Percentiles rank a stretch among this genome's conserved stretches.
Evolutionary conservation across 2,113 vertebrate genomes (phyloP).

Genomic region (Hippocampus mohnikei): DNA sequence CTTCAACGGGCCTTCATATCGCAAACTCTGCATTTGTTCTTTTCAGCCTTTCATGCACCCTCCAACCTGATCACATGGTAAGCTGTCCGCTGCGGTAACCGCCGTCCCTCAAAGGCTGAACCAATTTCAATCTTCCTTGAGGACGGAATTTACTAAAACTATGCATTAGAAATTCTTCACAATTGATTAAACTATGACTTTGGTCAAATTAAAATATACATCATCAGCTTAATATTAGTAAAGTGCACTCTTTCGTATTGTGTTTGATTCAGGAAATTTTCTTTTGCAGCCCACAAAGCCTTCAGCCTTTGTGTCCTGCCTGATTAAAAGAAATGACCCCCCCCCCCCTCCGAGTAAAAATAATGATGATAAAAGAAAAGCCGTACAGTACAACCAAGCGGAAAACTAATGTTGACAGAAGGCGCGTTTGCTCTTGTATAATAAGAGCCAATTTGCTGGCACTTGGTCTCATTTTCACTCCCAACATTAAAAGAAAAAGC

Average conservation of each 20-base stretch:
- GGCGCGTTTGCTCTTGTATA: slow-evolving; percentile 10
- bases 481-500: slow-evolving; percentile 9
- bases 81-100: no score
- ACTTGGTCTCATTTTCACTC: background rate
- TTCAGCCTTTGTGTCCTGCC: background rate
- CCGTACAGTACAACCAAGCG: slow-evolving; percentile 4
- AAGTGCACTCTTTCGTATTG: slow-evolving; percentile 32
- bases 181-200: background rate
- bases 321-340: background rate
- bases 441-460: background rate
- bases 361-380: background rate
- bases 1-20: background rate
- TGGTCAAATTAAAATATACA: background rate
- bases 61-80: no score
- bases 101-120: background rate
- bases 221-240: background rate
- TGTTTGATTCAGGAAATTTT: background rate
- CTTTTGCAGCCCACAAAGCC: background rate
- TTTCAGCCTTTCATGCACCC: background rate
- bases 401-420: slow-evolving; percentile 6
- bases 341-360: background rate
- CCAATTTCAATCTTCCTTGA: background rate
- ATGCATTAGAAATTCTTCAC: background rate
- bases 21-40: background rate
- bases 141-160: background rate